Evolutionary conservation across 2,888 invertebrate species (phyloP), one percentile per base, ranked within the genome.

Genomic region (Drosophila falleni): DNA sequence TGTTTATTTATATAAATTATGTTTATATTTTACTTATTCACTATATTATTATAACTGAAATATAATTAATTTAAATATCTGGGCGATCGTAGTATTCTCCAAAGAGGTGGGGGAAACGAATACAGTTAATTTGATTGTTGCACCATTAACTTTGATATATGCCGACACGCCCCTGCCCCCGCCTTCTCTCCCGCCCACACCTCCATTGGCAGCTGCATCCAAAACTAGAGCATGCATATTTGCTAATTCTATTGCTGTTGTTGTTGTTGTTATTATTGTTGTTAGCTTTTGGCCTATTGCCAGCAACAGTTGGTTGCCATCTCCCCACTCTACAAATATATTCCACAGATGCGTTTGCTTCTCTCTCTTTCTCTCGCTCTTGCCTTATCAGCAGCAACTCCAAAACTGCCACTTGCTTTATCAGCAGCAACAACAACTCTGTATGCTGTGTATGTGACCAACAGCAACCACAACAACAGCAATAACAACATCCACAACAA

Each of bases 231-330:
- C 76, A 73, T 35, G 65, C 69, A 62, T 73, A 75, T 76, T 76
- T 75, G 74, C 47, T 50, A 29, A 33, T 31, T 29, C 35, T 19
- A 29, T 53, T 53, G 61, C 19, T 46, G 16, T 35, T 26, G 42
- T 51, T 16, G 37, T 46, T 35, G 15, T 35, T 60, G 51, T 29
- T 41, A 3, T 42, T 31, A 3, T 42, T 63, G 47, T 31, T 26
- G 49, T 44, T 46, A 39, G 46, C 75, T 68, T 76, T 69, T 69
- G 76, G 76, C 69, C 76, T 49, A 63, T 39, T 65, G 76, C 65
- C 72, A 76, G 69, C 70, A 76, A 66, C 76, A 76, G 73, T 76
- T 74, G 71, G 65, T 71, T n/a, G 15, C 16, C 5, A 1, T 35
- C 23, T 31, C 69, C 59, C 49, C 55, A 33, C 55, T 10, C 15